Evolutionary conservation across 2,797 vertebrate genomes (phyloP).

Genomic region (Novumbra hubbsi): DNA sequence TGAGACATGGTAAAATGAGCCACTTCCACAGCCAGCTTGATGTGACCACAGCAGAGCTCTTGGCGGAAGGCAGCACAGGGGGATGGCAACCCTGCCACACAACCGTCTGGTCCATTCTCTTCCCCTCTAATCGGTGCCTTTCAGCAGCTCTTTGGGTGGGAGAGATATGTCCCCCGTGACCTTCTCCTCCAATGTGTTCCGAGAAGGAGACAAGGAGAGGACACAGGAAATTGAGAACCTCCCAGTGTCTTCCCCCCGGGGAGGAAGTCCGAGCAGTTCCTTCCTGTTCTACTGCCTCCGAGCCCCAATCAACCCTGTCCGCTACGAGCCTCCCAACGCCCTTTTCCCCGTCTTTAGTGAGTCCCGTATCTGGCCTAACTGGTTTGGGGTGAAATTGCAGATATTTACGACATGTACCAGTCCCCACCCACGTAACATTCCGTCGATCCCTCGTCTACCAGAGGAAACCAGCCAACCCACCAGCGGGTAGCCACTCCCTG

Average conservation of each 20-base stretch:
- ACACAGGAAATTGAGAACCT: too few species aligned
- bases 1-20: slow-evolving; percentile 29
- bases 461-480: slow-evolving; percentile 15
- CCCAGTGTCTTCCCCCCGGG: slow-evolving; percentile 28
- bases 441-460: slow-evolving; percentile 8
- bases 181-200: too few species aligned
- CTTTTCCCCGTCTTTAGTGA: slow-evolving; percentile 1
- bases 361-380: slow-evolving; percentile 46
- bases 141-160: too few species aligned
- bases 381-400: slow-evolving; percentile 32
- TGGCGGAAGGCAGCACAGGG: slow-evolving; percentile 25
- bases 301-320: slow-evolving; percentile 10
- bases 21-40: not conserved
- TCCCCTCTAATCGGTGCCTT: too few species aligned
- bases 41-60: slow-evolving; percentile 1
- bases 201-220: too few species aligned
- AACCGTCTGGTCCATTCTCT: too few species aligned
- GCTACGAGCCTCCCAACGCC: not conserved
- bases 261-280: slow-evolving; percentile 56
- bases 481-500: slow-evolving; percentile 31
- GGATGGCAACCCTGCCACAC: slow-evolving; percentile 7
- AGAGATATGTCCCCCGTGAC: too few species aligned
- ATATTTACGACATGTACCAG: not conserved
- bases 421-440: not conserved
- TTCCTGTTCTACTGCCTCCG: slow-evolving; percentile 46